Conservation (phyloP, 2,797 vertebrate species). For the Pangasius larnaudii region DNA sequence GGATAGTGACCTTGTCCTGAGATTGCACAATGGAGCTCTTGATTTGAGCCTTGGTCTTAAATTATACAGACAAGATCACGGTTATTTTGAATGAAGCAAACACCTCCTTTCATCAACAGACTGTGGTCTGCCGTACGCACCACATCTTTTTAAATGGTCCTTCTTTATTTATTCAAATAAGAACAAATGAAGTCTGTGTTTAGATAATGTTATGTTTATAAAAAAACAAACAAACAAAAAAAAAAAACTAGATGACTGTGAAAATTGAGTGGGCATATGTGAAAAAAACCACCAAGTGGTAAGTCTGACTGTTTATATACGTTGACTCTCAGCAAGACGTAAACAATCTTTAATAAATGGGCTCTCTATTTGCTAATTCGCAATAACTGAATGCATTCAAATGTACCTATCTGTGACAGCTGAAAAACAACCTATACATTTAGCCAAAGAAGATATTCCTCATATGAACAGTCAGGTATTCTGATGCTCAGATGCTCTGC, state of each 20-base stretch:
- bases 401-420: background rate
- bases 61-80: background rate
- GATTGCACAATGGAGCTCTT: background rate
- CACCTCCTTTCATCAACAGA: background rate
- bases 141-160: background rate
- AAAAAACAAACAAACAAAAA: background rate
- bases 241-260: too few species aligned
- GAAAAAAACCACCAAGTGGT: background rate
- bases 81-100: background rate
- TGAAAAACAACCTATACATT: background rate
- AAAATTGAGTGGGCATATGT: background rate
- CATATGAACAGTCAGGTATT: background rate
- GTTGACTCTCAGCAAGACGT: background rate
- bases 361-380: background rate
- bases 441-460: background rate
- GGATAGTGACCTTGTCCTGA: background rate
- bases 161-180: background rate
- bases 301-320: background rate
- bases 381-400: background rate
- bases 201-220: background rate
- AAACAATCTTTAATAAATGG: background rate
- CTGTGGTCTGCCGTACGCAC: background rate
- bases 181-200: background rate
- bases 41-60: background rate
- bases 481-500: background rate